Base-by-base conservation (phyloP, 2,113 vertebrate genomes). In the Emydura subglobosa region DNA sequence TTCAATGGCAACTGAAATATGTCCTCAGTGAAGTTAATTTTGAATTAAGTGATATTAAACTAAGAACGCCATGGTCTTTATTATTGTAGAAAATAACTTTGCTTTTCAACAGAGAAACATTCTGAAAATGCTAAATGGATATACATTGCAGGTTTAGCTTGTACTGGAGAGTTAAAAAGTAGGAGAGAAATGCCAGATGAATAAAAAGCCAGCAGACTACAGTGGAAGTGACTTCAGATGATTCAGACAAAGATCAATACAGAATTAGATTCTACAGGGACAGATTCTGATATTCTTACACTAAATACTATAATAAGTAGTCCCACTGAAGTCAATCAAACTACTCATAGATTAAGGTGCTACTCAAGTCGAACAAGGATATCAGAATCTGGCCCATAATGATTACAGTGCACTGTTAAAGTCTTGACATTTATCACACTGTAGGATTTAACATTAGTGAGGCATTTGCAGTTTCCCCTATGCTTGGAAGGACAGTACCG, bases 391-490 rank as follows among this genome's bases (percentile, higher is more conserved):
- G 10, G 61, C 81, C 85, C 79, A 59, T 92, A 96, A 93, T 79
- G n/a, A 95, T 95, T 94, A 95, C 47, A 93, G 39, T 81, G 53
- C 86, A 76, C 53, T 76, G 94, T 91, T 95, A 94, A 96, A 96
- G 7, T 95, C 89, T 94, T 97, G 95, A 96, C 94, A 97, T 97
- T 96, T 96, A 95, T 89, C 88, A 84, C 51, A 86, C 19, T 47
- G 11, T 93, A 90, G 42, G 87, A 97, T 96, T 97, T 97, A 91
- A 79, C 16, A 9, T 93, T 93, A 89, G 57, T 72, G 81, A 96
- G 83, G 61, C 90, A 95, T 95, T 96, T 96, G 25, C 85, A 85
- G 92, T 93, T 94, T 39, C 42, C 88, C 50, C 24, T 92, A 92
- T 96, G 92, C 81, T 92, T 93, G 34, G 82, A 94, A 91, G 53